Conservation (phyloP, 2,888 invertebrate species). For the Psylliodes chrysocephalus region DNA sequence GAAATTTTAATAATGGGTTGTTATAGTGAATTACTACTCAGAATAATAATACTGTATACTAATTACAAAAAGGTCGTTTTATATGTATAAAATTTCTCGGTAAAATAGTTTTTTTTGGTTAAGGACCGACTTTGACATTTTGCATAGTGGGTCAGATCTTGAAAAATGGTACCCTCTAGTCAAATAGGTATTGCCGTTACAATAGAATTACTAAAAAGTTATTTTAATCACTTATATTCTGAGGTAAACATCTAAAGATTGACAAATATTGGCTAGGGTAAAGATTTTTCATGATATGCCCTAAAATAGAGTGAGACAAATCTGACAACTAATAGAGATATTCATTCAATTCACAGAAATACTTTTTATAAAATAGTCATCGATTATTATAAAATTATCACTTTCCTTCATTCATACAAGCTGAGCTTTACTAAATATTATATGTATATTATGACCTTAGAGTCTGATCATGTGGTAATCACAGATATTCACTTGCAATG, state of each 20-base stretch:
- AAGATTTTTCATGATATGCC: background rate
- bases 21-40: no score
- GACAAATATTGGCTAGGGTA: background rate
- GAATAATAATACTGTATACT: no score
- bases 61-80: no score
- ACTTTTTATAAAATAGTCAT: conserved; percentile 61
- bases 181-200: conserved; percentile 10
- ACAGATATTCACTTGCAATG: conserved; percentile 66
- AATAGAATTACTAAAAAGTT: background rate
- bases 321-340: conserved; percentile 60
- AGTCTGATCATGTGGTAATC: conserved; percentile 64
- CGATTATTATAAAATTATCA: conserved; percentile 64
- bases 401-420: conserved; percentile 63
- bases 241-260: conserved; percentile 33
- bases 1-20: no score
- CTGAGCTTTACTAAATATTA: conserved; percentile 60
- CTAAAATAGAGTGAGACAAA: conserved; percentile 56
- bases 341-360: conserved; percentile 57
- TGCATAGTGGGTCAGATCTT: conserved; percentile 3
- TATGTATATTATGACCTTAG: conserved; percentile 56
- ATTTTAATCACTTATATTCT: conserved; percentile 21
- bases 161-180: background rate
- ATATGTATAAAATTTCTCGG: no score
- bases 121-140: conserved; percentile 2
- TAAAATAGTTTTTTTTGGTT: conserved; percentile 1